Evolutionary conservation across 2,113 vertebrate genomes (phyloP), one percentile per base, ranked within the genome.

Genomic region (Phalacrocorax carbo): DNA sequence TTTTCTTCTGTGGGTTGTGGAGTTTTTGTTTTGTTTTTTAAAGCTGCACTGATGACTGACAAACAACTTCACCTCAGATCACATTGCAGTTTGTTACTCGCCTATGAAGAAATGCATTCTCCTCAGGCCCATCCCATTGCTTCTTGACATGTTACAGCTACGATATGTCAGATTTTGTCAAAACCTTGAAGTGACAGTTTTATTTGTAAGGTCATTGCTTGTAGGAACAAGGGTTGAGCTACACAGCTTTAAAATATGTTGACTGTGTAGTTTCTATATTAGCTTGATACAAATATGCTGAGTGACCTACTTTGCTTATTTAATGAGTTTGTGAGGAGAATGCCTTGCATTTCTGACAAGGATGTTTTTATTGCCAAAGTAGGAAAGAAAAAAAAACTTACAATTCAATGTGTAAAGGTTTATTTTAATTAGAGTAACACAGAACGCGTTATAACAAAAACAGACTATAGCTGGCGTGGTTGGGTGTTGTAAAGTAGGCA

Each of bases 301-400:
- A 71, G 64, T 79, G 86, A 84, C 60, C 82, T 86, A 60, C 60
- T 94, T 92, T 55, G 34, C 44, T 81, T 86, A 55, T 49, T 73
- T 91, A 91, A 94, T 81, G 48, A 93, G 52, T 75, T 21, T 75
- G 17, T 15, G 23, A 77, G 86, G 51, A 65, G 20, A 83, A 75
- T 8, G 15, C 29, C 54, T 55, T 84, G 65, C 64, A 54, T 79
- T 86, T 82, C 71, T 69, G 71, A 86, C 68, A 85, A 44, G 34
- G 65, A 36, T 69, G 34, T 30, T 21, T 82, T 82, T 44, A n/a
- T 36, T 93, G 36, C 15, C 36, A 44, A 81, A 78, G 6, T 27
- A 81, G 5, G 9, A 71, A 64, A 92, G 32, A 10, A 84, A 82
- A 82, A 82, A 54, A 77, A 66, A 72, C 23, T 16, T 3, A 42